phyloP scores from a whole-genome alignment of 2,888 invertebrate genomes.

The Amphipyra tragopoginis region DNA sequence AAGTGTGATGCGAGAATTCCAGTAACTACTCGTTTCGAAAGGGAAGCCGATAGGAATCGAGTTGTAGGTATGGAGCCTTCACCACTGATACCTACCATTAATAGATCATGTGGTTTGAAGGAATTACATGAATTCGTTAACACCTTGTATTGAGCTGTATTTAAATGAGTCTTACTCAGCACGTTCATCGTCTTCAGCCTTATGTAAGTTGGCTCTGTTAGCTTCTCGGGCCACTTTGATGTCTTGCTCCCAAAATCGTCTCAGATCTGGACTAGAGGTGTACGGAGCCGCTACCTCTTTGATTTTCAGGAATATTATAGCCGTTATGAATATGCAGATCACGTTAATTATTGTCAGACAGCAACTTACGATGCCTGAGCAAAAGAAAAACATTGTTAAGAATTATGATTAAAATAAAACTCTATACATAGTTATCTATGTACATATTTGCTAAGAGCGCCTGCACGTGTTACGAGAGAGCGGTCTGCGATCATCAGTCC shows the following conservation, averaged over 20 bases:
- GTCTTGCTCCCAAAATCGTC: slow-evolving; percentile 95
- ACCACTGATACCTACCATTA: too few species aligned
- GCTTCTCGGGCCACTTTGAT: slow-evolving; percentile 93
- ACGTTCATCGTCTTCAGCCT: slow-evolving; percentile 88
- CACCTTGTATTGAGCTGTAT: too few species aligned
- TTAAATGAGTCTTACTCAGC: slow-evolving; percentile 76
- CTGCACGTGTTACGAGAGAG: too few species aligned
- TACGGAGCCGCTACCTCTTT: slow-evolving; percentile 96
- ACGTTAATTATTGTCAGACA: slow-evolving; percentile 95
- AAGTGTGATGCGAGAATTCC: too few species aligned
- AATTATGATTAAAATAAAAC: neutral
- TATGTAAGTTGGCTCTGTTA: slow-evolving; percentile 90
- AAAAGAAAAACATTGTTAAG: neutral
- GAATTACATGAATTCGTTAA: too few species aligned
- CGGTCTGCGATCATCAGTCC: too few species aligned
- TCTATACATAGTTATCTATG: too few species aligned
- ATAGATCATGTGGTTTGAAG: too few species aligned
- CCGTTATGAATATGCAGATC: slow-evolving; percentile 95
- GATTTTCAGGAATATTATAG: slow-evolving; percentile 94
- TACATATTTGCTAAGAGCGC: too few species aligned
- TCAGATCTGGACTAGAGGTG: slow-evolving; percentile 93
- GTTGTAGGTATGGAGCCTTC: too few species aligned
- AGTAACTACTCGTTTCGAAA: too few species aligned
- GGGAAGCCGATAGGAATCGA: too few species aligned
- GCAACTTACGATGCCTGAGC: slow-evolving; percentile 92